Evolutionary conservation across 2,113 vertebrate genomes (phyloP), one percentile per base, ranked within the genome.

Genomic region (Myrmecophaga tridactyla): DNA sequence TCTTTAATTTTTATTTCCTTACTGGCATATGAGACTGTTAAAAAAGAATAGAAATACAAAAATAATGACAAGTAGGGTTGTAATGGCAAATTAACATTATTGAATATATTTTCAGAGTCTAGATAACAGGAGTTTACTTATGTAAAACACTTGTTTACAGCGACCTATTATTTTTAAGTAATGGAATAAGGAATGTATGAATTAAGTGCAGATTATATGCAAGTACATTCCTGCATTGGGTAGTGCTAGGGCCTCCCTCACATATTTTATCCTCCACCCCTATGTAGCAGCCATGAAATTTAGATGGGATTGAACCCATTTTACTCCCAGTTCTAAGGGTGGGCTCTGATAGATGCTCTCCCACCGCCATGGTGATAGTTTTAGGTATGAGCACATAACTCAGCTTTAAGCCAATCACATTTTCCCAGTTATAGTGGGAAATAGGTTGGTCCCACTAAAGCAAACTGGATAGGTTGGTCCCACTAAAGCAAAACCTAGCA

Each of bases 101-200:
- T 89, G 21, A 81, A 70, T 84, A 70, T 84, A 90, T 62, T 92
- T 96, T 88, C n/a, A 34, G 81, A 82, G 27, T 70, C 39, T 86
- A 86, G 27, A 65, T 51, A 81, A 91, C 58, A 82, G 43, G 17
- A 48, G 70, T 83, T 23, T 72, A 73, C 75, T 69, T 63, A 78
- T 89, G 11, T 65, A 60, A 58, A 80, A 23, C 25, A 90, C 17
- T 60, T 81, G 63, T 29, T 27, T 46, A 69, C 39, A 23, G 29
- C 21, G 91, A 78, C 3, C 51, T 1, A 5, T 23, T 51, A 27
- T 90, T 3, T 53, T 39, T 88, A 80, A 85, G 60, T 51, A 67
- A 70, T 46, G 27, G 90, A 87, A 86, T 80, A 76, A 92, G 43
- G 84, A 80, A 7, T 25, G 27, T 62, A 5, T 72, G 23, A 88